Evolutionary conservation across 2,888 invertebrate genomes (phyloP), one percentile per base, ranked within the genome.

Genomic region (Leptopilina myrica): DNA sequence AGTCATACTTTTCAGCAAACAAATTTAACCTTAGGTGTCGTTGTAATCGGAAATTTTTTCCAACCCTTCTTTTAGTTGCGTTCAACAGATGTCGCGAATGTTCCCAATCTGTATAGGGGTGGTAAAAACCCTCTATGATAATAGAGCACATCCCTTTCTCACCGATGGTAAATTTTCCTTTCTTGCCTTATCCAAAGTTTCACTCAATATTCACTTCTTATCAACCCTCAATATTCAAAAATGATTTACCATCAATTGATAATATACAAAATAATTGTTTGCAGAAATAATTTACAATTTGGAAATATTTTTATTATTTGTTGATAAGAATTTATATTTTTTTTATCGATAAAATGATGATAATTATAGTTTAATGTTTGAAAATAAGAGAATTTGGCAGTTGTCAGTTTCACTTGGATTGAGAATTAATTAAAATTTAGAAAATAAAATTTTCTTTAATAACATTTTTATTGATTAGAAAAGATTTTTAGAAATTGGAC

Each of bases 1-100:
- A 73, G 73, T 73, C 73, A 73, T 73, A 73, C 73, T 73, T 73
- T 73, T 53, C 40, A n/a, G 73, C 56, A 73, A 73, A 73, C 40
- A 56, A n/a, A 14, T 73, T 73, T n/a, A 20, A 73, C 20, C 40
- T 33, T 15, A 59, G 73, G 11, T 53, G 73, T 73, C 73, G 56
- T 56, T n/a, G 53, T 33, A 33, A 59, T 73, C 73, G 40, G 33
- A 33, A 73, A 73, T 73, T 73, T 59, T n/a, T 33, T 8, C 43
- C 6, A 43, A 43, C 5, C n/a, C 20, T 8, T 11, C 5, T 73
- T n/a, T n/a, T 33, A 33, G 9, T 26, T 7, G 56, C 26, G 7
- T 33, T 8, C 73, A 14, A 73, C n/a, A 73, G 73, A 73, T 73
- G 73, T 73, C 73, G 73, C 56, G 4, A 62, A 9, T 20, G 4